Evolutionary conservation across 2,113 vertebrate genomes (phyloP), one percentile per base, ranked within the genome.

Genomic region (Equus przewalskii): DNA sequence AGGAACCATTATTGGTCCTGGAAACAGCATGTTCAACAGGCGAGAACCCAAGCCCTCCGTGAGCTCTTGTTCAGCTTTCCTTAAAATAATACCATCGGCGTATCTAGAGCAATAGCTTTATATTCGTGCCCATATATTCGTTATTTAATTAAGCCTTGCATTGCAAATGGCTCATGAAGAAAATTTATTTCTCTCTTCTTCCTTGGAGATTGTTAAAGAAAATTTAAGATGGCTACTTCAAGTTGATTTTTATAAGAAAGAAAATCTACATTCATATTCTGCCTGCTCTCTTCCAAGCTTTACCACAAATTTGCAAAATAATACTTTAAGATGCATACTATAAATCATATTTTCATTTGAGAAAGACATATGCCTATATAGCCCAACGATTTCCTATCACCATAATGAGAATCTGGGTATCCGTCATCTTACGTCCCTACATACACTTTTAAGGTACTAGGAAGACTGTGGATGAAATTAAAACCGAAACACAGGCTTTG

Each of bases 321-420:
- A 51, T 44, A 44, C 9, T 30, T 86, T 62, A 91, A 64, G 21
- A 75, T 56, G 24, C 24, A 16, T 54, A 28, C 8, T 51, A 46
- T 36, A 78, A 90, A 60, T 72, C 19, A 62, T 26, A 78, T 67
- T 96, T 92, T 92, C 33, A 72, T 83, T 70, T 65, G 60, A 94
- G 44, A 65, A 92, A 73, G 24, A 82, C 33, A 2, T 21, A 12
- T 67, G 18, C 18, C 26, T 73, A 9, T 49, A 44, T 60, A 80
- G 11, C 5, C 51, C n/a, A 72, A 4, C 88, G 14, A 65, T 78
- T 87, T 94, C 15, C 5, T 24, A 33, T 33, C 72, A 58, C 16
- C 41, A 21, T 73, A 49, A 36, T 24, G 24, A 91, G 22, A 85
- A 65, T 70, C 41, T 36, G 41, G 8, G 7, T 93, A 91, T 36